These are phyloP conservation scores for Drosophila cardini DNA, from an alignment of 1,140 invertebrate genomes.

Conservation along the genomic window DNA sequence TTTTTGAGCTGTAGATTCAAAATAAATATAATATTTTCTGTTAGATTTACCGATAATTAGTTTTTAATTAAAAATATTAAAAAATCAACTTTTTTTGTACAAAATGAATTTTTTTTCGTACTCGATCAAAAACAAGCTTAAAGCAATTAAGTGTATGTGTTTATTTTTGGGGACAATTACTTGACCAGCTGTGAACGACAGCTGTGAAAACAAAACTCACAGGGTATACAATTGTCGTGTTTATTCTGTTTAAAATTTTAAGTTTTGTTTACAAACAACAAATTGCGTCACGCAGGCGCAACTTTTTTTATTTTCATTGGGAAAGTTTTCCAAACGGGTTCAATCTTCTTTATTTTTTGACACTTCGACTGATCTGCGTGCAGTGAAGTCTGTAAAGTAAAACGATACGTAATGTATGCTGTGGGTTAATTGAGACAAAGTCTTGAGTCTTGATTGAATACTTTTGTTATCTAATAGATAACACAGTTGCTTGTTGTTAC, in stretches of 20 bases:
- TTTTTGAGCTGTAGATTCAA: too few relatives aligned
- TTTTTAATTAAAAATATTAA: too few relatives aligned
- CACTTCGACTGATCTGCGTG: conserved; percentile 10
- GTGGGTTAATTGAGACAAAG: conserved; percentile 20
- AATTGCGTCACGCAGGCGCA: conserved; percentile 54
- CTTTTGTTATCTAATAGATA: conserved; percentile 54
- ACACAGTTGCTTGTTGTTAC: conserved; percentile 16
- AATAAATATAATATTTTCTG: too few relatives aligned
- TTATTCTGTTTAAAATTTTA: not conserved
- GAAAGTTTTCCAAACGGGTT: conserved; percentile 34
- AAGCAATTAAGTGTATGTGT: too few relatives aligned
- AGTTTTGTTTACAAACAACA: conserved; percentile 46
- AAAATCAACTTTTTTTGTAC: too few relatives aligned
- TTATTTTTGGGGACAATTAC: too few relatives aligned
- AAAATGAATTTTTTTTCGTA: too few relatives aligned
- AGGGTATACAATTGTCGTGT: conserved; percentile 28
- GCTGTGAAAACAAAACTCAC: not conserved
- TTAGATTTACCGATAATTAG: too few relatives aligned
- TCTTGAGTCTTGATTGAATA: conserved; percentile 39
- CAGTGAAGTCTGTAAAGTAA: conserved; percentile 12
- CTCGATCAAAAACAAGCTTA: too few relatives aligned
- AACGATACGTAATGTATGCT: conserved; percentile 3
- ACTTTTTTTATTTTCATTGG: conserved; percentile 9
- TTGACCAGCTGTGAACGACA: not conserved
- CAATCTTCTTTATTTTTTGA: too few relatives aligned